Conservation (phyloP, 2,888 invertebrate genomes). For the Sepiola atlantica region DNA sequence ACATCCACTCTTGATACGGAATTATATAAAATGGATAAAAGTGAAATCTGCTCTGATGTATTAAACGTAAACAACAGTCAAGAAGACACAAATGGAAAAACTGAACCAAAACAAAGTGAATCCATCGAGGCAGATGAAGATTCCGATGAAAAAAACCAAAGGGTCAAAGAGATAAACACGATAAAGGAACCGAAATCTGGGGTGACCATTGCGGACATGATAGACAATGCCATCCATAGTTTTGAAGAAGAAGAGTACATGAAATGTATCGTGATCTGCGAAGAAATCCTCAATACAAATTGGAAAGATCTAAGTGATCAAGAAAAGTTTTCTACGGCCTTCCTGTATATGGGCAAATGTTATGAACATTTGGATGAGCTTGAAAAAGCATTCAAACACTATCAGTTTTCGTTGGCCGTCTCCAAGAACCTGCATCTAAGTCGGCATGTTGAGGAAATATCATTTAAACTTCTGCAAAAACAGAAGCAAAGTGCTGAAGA, state of each 20-base stretch:
- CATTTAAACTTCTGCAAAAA: not conserved
- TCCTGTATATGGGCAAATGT: not conserved
- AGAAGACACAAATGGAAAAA: not conserved
- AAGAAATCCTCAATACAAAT: not conserved
- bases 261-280: not conserved
- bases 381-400: constrained; percentile 32
- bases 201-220: not conserved
- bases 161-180: not conserved
- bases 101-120: not conserved
- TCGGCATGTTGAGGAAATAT: not conserved
- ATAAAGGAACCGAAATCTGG: not conserved
- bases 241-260: constrained; percentile 34
- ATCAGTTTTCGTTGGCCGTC: not conserved
- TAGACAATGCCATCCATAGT: not conserved
- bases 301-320: not conserved
- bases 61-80: not conserved
- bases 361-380: constrained; percentile 35
- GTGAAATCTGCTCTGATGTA: not conserved
- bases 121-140: not conserved
- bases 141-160: not conserved
- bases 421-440: not conserved
- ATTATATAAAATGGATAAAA: not conserved
- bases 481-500: not conserved
- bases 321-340: not conserved
- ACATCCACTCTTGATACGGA: not conserved